A percentile compares a stretch with the other conserved stretches of the same genome.
phyloP scores from a whole-genome alignment of 2,797 vertebrate genomes.

The Hippopotamyrus pictus region DNA sequence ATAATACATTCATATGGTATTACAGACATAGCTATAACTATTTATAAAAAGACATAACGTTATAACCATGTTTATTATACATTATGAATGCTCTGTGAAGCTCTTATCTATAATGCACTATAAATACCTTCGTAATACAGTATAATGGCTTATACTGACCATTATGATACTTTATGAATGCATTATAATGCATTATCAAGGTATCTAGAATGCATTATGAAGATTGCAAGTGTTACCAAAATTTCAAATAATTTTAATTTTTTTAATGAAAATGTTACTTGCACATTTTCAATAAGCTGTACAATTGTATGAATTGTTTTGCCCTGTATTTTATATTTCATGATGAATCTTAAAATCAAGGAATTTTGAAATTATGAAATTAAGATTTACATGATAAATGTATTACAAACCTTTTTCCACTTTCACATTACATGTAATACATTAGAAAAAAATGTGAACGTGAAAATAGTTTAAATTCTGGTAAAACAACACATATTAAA shows the following conservation, averaged over 20 bases:
- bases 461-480: conserved; percentile 14
- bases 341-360: neutral
- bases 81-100: neutral
- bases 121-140: neutral
- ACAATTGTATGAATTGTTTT: neutral
- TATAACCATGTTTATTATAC: neutral
- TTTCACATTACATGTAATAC: neutral
- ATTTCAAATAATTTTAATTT: neutral
- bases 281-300: neutral
- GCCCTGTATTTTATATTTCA: conserved; percentile 6
- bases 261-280: conserved; percentile 1
- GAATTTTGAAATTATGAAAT: conserved; percentile 1
- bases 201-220: neutral
- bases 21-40: neutral
- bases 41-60: neutral
- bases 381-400: neutral
- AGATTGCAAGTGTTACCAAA: neutral
- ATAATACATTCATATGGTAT: neutral
- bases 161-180: neutral
- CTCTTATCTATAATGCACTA: neutral
- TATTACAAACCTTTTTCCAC: conserved; percentile 10
- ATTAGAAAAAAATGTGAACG: conserved; percentile 1
- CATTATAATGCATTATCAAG: neutral
- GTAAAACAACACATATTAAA: conserved; percentile 6
- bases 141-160: neutral